Conservation (phyloP, 2,113 vertebrate species). For the Microcebus murinus region DNA sequence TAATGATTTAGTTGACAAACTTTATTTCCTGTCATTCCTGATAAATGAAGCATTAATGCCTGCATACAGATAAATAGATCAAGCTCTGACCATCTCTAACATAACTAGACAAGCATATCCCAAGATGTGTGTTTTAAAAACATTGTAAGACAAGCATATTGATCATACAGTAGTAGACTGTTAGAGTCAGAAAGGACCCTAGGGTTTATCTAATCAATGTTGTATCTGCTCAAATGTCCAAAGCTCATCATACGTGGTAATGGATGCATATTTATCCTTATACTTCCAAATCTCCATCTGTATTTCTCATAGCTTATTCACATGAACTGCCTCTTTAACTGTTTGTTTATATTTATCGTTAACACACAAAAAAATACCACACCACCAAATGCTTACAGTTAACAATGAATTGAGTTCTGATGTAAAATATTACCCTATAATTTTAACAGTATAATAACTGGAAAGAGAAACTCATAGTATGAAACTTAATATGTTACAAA, state of each 20-base stretch:
- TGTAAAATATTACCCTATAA: background rate
- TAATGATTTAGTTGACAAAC: conserved; percentile 54
- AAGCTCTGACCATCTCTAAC: conserved; percentile 37
- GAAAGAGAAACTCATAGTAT: background rate
- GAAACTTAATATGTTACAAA: background rate
- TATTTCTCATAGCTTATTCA: conserved; percentile 1
- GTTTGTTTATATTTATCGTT: background rate
- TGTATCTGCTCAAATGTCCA: background rate
- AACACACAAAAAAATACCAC: background rate
- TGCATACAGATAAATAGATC: conserved; percentile 42
- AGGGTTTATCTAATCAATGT: background rate
- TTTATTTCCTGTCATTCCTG: conserved; percentile 58
- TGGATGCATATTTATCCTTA: background rate
- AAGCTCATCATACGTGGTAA: background rate
- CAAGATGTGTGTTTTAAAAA: conserved; percentile 42
- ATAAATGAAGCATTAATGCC: conserved; percentile 61
- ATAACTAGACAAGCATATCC: conserved; percentile 52
- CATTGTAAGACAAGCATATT: conserved; percentile 53
- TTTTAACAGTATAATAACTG: background rate
- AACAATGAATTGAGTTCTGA: background rate
- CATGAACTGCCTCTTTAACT: background rate
- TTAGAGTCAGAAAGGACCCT: background rate
- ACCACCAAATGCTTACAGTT: background rate
- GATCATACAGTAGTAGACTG: conserved; percentile 10
- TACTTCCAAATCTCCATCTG: background rate